phyloP scores from a whole-genome alignment of 2,113 vertebrate species.

The Cavia aperea region DNA sequence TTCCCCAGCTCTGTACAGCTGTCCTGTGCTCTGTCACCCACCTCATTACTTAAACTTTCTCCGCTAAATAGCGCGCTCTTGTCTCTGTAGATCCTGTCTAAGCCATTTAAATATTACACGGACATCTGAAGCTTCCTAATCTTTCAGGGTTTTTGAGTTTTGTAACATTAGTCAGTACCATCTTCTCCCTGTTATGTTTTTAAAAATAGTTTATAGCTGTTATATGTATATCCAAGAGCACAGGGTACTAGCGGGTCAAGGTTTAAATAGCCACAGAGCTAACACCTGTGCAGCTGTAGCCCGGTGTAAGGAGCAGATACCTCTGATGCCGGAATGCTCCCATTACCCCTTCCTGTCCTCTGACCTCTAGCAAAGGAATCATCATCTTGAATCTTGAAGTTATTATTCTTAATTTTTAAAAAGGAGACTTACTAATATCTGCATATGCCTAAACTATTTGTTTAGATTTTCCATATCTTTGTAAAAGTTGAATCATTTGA shows the following conservation, averaged over 20 bases:
- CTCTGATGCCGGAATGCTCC: background rate
- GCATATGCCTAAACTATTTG: background rate
- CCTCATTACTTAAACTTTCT: background rate
- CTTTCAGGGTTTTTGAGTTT: background rate
- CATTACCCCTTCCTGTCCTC: background rate
- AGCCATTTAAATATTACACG: background rate
- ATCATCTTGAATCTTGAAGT: background rate
- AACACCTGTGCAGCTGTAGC: background rate
- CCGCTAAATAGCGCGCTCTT: background rate
- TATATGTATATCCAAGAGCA: background rate
- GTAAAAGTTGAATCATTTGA: background rate
- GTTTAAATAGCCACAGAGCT: background rate
- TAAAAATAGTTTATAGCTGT: background rate
- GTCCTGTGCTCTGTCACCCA: background rate
- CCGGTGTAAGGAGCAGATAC: background rate
- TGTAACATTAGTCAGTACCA: background rate
- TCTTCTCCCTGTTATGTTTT: background rate
- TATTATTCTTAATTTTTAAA: constrained; percentile 10
- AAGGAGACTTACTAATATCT: background rate
- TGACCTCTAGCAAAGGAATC: background rate
- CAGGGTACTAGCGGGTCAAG: background rate
- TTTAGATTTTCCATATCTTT: constrained; percentile 29
- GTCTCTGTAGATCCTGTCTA: background rate
- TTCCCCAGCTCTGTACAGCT: background rate
- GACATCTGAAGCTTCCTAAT: background rate